Evolutionary conservation across 2,888 invertebrate genomes (phyloP), one percentile per base, ranked within the genome.

Genomic region (Ichneumon xanthorius): DNA sequence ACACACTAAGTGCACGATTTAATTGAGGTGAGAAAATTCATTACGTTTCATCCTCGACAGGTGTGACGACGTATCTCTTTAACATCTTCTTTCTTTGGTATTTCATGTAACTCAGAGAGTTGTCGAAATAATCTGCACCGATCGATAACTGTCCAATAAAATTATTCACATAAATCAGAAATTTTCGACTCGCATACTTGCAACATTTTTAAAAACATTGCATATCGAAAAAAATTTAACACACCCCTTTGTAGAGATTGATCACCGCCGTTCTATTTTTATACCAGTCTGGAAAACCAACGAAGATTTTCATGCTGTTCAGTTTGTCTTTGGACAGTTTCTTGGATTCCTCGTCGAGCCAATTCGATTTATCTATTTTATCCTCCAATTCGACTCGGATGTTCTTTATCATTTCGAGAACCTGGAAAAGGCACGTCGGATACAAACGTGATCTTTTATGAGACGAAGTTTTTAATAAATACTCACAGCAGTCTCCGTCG

Each of bases 211-310:
- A 37, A 9, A 45, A 45, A 16, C 22, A 50, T 45, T n/a, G 6
- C 16, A 16, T 16, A 48, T 2, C 26, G 16, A 16, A 48, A 53
- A 37, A 33, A 11, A 19, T 22, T 4, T 26, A n/a, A n/a, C 91
- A 92, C 91, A 95, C 95, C 86, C 94, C 94, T 82, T 93, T 91
- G 88, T 95, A 95, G 88, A 94, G 95, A 6, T 94, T 92, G 85
- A 95, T 94, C 45, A 96, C 91, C 77, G 94, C 92, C 16, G 92
- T 91, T 37, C 94, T 92, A 89, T 95, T 94, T 37, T 94, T 91
- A 81, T 95, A 95, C 92, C 95, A 96, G 81, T 95, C 95, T 4
- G 96, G 95, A 89, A 95, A 96, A 1, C 95, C 96, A 80, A 96
- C 95, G 78, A 94, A 93, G 67, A 94, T 94, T 72, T 93, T 92